Conservation (phyloP, 2,113 vertebrate species). For the Anas platyrhynchos region DNA sequence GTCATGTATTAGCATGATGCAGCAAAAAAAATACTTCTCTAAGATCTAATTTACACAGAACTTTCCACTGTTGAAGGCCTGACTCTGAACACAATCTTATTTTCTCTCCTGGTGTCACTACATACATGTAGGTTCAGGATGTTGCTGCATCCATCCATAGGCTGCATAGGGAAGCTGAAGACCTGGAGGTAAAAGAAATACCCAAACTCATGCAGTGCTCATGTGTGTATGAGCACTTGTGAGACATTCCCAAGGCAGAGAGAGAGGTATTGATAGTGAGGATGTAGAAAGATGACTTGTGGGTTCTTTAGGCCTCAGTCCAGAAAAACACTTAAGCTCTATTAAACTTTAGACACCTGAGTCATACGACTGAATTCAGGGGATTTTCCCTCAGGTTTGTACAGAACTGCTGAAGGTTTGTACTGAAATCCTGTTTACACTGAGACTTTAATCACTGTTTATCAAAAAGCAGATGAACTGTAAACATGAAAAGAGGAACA, state of each 20-base stretch:
- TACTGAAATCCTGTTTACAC: fast-evolving
- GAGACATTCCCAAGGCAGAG: fast-evolving
- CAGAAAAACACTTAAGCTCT: neutral
- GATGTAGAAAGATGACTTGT: neutral
- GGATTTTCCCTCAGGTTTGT: neutral
- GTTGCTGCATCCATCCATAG: neutral
- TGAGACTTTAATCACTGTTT: neutral
- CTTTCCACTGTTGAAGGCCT: neutral
- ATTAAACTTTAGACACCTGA: neutral
- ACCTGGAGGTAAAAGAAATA: neutral
- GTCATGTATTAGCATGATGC: neutral
- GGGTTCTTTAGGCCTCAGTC: neutral
- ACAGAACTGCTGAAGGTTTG: neutral
- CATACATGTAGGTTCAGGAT: neutral
- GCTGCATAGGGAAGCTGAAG: neutral
- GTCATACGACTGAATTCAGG: too few species aligned
- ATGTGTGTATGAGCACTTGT: fast-evolving
- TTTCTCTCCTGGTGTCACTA: neutral
- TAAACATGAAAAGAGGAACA: fast-evolving
- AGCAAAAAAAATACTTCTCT: neutral
- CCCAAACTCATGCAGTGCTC: neutral
- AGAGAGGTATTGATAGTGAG: fast-evolving
- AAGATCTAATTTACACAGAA: neutral
- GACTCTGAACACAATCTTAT: neutral
- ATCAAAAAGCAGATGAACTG: neutral